These are phyloP conservation scores for Pterocles orientalis DNA, from an alignment of 2,113 vertebrate species.

Conservation along the genomic window DNA sequence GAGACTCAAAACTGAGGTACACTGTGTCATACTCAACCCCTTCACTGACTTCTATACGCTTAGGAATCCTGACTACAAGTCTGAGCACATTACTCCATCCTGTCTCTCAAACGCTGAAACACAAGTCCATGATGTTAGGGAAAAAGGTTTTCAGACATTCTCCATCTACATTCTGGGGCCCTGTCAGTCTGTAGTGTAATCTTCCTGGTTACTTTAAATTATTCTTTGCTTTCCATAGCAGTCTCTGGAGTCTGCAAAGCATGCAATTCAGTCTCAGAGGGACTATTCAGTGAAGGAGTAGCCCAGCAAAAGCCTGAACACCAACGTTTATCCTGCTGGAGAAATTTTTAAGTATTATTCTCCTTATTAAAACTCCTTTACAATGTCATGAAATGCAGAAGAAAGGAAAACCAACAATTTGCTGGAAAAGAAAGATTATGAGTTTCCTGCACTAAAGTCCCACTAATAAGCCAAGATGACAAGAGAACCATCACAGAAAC, in stretches of 20 bases:
- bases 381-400: background rate
- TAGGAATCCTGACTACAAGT: background rate
- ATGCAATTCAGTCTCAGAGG: background rate
- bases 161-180: background rate
- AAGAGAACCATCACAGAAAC: background rate
- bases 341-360: background rate
- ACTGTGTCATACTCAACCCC: background rate
- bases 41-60: background rate
- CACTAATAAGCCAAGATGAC: background rate
- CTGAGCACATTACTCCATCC: background rate
- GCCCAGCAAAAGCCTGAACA: background rate
- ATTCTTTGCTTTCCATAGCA: background rate
- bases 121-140: accelerated
- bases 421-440: background rate
- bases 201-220: background rate
- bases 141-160: background rate
- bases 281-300: background rate
- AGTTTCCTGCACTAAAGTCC: background rate
- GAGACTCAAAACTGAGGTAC: background rate
- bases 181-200: background rate
- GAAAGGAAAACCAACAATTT: background rate
- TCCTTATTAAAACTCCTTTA: background rate
- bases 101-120: background rate
- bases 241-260: background rate
- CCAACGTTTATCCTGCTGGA: background rate